phyloP scores from a whole-genome alignment of 2,113 vertebrate genomes.

The Ornithorhynchus anatinus region DNA sequence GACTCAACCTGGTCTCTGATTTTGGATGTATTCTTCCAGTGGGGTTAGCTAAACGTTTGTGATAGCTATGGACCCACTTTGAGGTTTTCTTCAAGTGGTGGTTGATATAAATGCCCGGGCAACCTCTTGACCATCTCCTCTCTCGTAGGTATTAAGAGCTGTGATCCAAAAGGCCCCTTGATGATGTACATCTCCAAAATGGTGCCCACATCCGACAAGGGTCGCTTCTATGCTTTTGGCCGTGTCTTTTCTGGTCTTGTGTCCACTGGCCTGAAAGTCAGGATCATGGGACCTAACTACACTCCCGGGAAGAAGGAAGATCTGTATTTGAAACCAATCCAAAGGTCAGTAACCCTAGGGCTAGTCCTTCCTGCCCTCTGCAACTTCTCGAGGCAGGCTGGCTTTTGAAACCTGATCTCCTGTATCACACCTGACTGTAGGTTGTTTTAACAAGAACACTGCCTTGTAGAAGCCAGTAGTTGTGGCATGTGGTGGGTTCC shows the following conservation, averaged over 20 bases:
- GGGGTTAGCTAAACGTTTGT: background rate
- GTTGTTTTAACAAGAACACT: too few species aligned
- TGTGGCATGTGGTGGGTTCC: too few species aligned
- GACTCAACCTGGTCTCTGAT: fast-evolving
- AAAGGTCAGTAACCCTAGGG: slow-evolving; percentile 77
- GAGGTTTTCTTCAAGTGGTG: too few species aligned
- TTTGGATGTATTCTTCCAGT: background rate
- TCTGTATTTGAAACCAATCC: slow-evolving; percentile 92
- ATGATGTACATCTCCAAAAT: slow-evolving; percentile 99
- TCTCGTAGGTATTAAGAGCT: slow-evolving; percentile 88
- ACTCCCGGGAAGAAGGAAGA: slow-evolving; percentile 95
- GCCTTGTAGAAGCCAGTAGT: too few species aligned
- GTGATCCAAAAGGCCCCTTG: slow-evolving; percentile 89
- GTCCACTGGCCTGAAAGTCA: slow-evolving; percentile 90
- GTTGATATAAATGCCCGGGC: too few species aligned
- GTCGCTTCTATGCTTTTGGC: slow-evolving; percentile 94
- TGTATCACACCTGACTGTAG: too few species aligned
- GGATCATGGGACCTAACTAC: slow-evolving; percentile 97
- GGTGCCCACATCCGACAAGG: slow-evolving; percentile 94
- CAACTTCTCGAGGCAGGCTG: fast-evolving
- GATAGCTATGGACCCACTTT: too few species aligned
- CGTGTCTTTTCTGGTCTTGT: slow-evolving; percentile 92
- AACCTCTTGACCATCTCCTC: fast-evolving
- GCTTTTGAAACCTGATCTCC: background rate
- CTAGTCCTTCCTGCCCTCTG: background rate